Evolutionary conservation across 1,140 invertebrate genomes (phyloP).

Genomic region (Acromyrmex echinatior): DNA sequence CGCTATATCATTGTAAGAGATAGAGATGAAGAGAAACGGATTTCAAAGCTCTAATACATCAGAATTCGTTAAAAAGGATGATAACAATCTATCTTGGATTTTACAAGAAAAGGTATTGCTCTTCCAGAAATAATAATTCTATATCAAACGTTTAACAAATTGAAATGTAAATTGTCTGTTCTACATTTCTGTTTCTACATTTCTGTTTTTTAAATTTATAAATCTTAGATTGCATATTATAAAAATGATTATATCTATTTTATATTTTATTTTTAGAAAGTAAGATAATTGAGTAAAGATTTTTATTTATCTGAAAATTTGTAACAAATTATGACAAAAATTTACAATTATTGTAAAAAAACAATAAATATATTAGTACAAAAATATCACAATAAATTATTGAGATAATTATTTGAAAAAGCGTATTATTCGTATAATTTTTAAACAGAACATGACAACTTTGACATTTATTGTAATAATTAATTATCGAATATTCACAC

Average conservation of each 20-base stretch:
- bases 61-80: slow-evolving; percentile 31
- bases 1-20: background rate
- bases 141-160: background rate
- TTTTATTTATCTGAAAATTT: background rate
- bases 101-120: background rate
- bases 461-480: slow-evolving; percentile 8
- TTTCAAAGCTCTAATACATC: slow-evolving; percentile 10
- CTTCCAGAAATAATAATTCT: background rate
- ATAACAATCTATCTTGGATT: slow-evolving; percentile 14
- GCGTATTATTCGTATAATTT: background rate
- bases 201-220: background rate
- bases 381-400: slow-evolving; percentile 15
- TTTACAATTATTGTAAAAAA: background rate
- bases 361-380: background rate
- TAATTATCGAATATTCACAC: background rate
- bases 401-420: background rate
- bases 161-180: background rate
- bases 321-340: background rate
- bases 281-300: background rate
- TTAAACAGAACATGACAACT: background rate
- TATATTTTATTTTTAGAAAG: background rate
- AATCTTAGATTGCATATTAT: background rate
- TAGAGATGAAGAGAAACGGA: slow-evolving; percentile 1
- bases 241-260: background rate
- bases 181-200: background rate